Percentiles rank a stretch among this genome's conserved stretches.
Conservation (phyloP, 1,140 invertebrate species). For the Sweltsa coloradensis region DNA sequence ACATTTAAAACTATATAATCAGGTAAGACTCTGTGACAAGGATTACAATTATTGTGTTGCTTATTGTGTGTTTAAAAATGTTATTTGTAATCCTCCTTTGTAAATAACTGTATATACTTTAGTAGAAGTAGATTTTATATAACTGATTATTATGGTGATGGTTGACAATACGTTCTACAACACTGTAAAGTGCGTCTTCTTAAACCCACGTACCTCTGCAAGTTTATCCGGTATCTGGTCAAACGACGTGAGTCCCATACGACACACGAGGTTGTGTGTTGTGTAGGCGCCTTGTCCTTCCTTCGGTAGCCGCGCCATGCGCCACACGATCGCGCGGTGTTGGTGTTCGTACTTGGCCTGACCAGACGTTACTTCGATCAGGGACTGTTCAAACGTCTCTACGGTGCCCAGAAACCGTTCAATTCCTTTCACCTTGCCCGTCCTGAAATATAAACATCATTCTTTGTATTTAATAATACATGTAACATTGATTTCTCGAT, state of each 20-base stretch:
- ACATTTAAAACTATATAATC: too few species aligned
- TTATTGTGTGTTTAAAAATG: too few species aligned
- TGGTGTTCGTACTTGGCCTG: slow-evolving; percentile 99
- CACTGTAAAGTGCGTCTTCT: too few species aligned
- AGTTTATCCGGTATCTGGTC: slow-evolving; percentile 93
- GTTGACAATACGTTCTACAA: too few species aligned
- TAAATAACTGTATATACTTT: too few species aligned
- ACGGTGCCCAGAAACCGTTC: slow-evolving; percentile 88
- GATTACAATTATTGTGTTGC: too few species aligned
- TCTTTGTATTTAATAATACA: not conserved
- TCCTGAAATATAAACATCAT: slow-evolving; percentile 38
- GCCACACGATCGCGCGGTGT: slow-evolving; percentile 93
- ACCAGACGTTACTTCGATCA: slow-evolving; percentile 96
- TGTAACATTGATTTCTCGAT: not conserved
- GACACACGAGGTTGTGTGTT: slow-evolving; percentile 85
- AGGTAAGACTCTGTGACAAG: too few species aligned
- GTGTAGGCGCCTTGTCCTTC: slow-evolving; percentile 97
- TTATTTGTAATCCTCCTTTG: too few species aligned
- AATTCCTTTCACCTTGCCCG: slow-evolving; percentile 86
- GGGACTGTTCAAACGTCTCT: slow-evolving; percentile 77
- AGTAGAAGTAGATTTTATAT: too few species aligned
- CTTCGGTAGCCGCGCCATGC: slow-evolving; percentile 90
- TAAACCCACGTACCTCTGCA: too few species aligned
- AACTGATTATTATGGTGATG: too few species aligned
- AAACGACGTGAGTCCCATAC: slow-evolving; percentile 88